These are phyloP conservation scores for Odontamblyopus lacepedii DNA, from an alignment of 2,797 vertebrate genomes.

Conservation along the genomic window DNA sequence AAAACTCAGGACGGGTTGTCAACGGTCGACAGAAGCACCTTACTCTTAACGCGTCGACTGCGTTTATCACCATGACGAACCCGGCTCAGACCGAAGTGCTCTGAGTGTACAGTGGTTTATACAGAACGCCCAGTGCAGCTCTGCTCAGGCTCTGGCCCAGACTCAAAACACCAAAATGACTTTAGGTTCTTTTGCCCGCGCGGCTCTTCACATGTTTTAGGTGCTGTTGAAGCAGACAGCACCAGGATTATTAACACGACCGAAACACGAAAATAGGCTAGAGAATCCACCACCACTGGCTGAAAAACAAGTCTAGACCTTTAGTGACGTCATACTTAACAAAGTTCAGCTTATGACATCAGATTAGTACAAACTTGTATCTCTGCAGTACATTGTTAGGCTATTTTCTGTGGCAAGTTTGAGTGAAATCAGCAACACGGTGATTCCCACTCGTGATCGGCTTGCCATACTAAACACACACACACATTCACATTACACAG, in stretches of 20 bases:
- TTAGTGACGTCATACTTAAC: slow-evolving; percentile 56
- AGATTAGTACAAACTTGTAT: slow-evolving; percentile 72
- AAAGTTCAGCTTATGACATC: slow-evolving; percentile 65
- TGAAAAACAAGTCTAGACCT: slow-evolving; percentile 61
- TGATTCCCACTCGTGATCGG: slow-evolving; percentile 56
- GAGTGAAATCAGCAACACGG: slow-evolving; percentile 51
- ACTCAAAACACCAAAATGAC: background rate
- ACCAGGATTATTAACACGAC: slow-evolving; percentile 65
- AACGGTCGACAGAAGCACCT: slow-evolving; percentile 75
- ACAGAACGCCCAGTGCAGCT: background rate
- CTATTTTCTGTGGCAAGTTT: slow-evolving; percentile 62
- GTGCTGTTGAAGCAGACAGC: slow-evolving; percentile 34
- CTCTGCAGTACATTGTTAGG: slow-evolving; percentile 63
- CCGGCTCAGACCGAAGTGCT: background rate
- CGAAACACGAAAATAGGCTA: slow-evolving; percentile 68
- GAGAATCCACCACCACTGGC: slow-evolving; percentile 68
- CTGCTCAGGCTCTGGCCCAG: background rate
- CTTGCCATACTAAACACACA: background rate
- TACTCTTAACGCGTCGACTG: background rate
- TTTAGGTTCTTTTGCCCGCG: slow-evolving; percentile 1
- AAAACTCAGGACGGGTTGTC: slow-evolving; percentile 29
- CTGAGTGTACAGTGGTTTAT: background rate
- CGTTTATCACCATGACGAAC: background rate
- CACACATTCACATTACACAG: slow-evolving; percentile 18
- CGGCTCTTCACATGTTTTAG: slow-evolving; percentile 28